Evolutionary conservation across 2,888 invertebrate species (phyloP).

Genomic region (Trissonchulus sp.): DNA sequence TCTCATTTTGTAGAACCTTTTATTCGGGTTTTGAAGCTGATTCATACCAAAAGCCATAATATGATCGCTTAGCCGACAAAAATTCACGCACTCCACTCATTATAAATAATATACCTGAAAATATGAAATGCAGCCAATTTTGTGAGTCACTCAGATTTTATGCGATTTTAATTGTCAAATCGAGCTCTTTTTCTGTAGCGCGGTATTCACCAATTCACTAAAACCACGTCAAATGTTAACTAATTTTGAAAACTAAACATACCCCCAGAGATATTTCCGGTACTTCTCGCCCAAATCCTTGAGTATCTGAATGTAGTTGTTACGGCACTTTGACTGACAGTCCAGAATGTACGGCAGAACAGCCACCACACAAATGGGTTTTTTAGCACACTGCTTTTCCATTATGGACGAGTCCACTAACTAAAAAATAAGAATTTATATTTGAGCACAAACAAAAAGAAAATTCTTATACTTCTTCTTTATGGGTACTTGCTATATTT

Average conservation of each 20-base stretch:
- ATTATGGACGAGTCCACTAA: constrained; percentile 57
- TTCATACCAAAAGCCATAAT: too few species aligned
- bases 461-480: too few species aligned
- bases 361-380: constrained; percentile 82
- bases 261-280: constrained; percentile 91
- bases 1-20: too few species aligned
- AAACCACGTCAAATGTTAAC: constrained; percentile 22
- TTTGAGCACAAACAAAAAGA: too few species aligned
- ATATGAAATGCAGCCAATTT: too few species aligned
- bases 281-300: constrained; percentile 74
- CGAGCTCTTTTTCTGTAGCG: too few species aligned
- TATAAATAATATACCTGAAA: too few species aligned
- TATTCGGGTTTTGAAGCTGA: too few species aligned
- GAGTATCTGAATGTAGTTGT: constrained; percentile 71
- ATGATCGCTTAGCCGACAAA: too few species aligned
- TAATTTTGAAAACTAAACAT: constrained; percentile 49
- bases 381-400: constrained; percentile 71
- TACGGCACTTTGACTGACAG: constrained; percentile 84
- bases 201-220: constrained; percentile 28
- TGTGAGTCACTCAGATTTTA: neutral
- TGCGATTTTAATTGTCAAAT: too few species aligned
- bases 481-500: too few species aligned
- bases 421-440: neutral
- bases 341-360: constrained; percentile 91
- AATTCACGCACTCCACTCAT: too few species aligned